Conservation (phyloP, 2,797 vertebrate genomes). For the Malacoctenus gilli region DNA sequence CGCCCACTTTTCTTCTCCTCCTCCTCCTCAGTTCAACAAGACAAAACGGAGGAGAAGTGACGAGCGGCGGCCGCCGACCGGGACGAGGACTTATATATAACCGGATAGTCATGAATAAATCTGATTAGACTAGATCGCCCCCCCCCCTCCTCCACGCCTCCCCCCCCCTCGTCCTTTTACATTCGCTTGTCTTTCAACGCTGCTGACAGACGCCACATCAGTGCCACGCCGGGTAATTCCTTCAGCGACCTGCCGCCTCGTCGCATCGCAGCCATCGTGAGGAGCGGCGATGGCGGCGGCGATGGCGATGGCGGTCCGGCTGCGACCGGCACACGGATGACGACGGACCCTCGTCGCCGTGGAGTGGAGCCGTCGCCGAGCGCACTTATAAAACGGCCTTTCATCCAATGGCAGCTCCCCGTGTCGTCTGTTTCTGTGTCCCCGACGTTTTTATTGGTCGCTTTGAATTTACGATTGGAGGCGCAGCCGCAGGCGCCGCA, state of each 20-base stretch:
- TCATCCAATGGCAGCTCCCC: conserved; percentile 66
- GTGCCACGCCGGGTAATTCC: conserved; percentile 59
- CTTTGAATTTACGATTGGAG: conserved; percentile 65
- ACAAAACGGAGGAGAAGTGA: conserved; percentile 68
- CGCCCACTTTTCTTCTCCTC: conserved; percentile 38
- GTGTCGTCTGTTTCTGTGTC: conserved; percentile 70
- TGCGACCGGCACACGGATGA: conserved; percentile 62
- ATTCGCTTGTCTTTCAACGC: conserved; percentile 45
- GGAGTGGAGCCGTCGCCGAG: conserved; percentile 70
- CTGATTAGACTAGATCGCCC: conserved; percentile 74
- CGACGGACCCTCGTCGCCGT: conserved; percentile 69
- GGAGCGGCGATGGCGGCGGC: too few relatives aligned
- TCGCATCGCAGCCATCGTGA: conserved; percentile 57
- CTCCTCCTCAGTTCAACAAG: conserved; percentile 73
- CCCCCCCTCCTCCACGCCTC: conserved; percentile 56
- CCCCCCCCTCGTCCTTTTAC: conserved; percentile 1
- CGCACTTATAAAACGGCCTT: conserved; percentile 74
- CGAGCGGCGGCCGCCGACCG: conserved; percentile 66
- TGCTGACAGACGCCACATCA: conserved; percentile 55
- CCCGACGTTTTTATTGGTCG: conserved; percentile 57
- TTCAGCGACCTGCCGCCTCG: too few relatives aligned
- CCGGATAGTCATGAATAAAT: conserved; percentile 75
- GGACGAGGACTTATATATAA: conserved; percentile 68
- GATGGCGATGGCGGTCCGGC: conserved; percentile 36
- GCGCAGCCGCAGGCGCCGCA: conserved; percentile 40